A percentile compares a stretch with the other conserved stretches of the same genome.
These are phyloP conservation scores for Drosophila simulans DNA, from an alignment of 1,140 invertebrate genomes.

Conservation along the genomic window DNA sequence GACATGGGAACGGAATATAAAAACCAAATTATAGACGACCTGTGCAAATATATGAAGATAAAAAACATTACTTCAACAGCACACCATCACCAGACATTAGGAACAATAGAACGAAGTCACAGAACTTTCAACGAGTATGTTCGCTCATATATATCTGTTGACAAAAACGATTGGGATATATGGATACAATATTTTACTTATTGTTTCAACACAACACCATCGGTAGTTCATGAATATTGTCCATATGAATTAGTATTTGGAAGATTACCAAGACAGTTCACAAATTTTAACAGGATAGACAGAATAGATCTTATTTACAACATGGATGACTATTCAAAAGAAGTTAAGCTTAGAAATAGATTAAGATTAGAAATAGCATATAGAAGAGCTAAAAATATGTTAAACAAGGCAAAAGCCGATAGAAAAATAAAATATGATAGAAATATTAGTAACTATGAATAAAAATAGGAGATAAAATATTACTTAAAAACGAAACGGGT, in stretches of 20 bases:
- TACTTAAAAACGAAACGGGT: no score
- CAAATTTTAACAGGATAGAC: neutral
- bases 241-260: neutral
- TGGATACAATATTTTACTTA: neutral
- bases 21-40: neutral
- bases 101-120: neutral
- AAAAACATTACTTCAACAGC: no score
- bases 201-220: neutral
- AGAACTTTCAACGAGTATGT: neutral
- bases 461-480: no score
- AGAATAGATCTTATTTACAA: neutral
- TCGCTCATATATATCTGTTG: neutral
- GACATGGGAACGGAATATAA: neutral
- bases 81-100: neutral
- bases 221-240: neutral
- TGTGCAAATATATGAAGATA: conserved; percentile 1
- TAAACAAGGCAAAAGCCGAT: neutral
- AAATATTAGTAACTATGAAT: neutral
- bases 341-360: neutral
- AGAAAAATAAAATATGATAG: neutral
- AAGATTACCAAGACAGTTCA: neutral
- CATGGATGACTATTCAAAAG: neutral
- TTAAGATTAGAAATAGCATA: neutral
- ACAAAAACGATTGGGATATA: neutral
- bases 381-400: neutral